phyloP scores from a whole-genome alignment of 2,888 invertebrate species.

The Parthenolecanium corni region DNA sequence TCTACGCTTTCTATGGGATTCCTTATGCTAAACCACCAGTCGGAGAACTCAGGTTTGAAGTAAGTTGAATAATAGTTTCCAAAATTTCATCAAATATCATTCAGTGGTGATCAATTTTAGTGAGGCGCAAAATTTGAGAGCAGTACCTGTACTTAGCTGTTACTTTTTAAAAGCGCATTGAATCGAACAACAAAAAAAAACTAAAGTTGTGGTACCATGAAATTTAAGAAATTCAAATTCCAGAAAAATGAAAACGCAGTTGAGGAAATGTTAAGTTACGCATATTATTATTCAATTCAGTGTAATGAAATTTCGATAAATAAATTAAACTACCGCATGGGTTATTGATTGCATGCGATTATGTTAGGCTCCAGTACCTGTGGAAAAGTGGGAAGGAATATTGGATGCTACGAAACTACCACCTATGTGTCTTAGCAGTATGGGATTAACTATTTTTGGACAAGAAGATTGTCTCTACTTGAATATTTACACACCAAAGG shows the following conservation, averaged over 20 bases:
- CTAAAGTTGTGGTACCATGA: no score
- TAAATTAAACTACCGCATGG: no score
- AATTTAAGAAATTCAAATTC: no score
- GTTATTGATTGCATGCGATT: no score
- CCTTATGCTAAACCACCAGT: conserved; percentile 40
- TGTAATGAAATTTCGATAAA: no score
- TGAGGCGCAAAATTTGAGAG: no score
- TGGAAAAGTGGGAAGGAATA: conserved; percentile 38
- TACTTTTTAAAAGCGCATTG: no score
- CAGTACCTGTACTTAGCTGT: no score
- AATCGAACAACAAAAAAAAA: no score
- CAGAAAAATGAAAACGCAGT: no score
- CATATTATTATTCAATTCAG: no score
- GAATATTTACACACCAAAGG: conserved; percentile 41
- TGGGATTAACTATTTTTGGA: conserved; percentile 40
- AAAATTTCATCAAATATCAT: neutral
- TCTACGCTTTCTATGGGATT: conserved; percentile 38
- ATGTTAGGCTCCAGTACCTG: conserved; percentile 36
- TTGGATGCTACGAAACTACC: conserved; percentile 40
- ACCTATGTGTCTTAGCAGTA: conserved; percentile 36
- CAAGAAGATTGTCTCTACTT: conserved; percentile 46
- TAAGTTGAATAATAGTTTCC: conserved; percentile 31
- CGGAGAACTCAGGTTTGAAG: conserved; percentile 39
- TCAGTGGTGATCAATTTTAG: neutral
- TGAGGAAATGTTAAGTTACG: no score